Conservation (phyloP, 2,113 vertebrate species). For the Hipposideros armiger region DNA sequence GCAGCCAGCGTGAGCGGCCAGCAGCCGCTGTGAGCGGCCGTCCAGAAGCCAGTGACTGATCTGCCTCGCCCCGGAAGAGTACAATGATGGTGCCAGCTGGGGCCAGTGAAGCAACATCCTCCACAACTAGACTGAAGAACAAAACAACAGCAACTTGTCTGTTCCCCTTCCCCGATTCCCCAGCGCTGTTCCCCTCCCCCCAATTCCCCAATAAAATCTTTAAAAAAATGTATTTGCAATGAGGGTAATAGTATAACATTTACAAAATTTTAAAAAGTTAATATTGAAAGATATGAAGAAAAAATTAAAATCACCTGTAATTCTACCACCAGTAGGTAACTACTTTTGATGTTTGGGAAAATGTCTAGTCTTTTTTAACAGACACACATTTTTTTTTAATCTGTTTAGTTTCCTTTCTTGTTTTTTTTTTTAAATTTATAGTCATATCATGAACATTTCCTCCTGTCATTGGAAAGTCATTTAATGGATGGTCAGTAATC, state of each 20-base stretch:
- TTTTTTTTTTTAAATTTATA: background rate
- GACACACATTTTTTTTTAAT: background rate
- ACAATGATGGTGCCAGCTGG: too few species aligned
- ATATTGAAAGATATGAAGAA: constrained; percentile 1
- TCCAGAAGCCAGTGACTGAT: too few species aligned
- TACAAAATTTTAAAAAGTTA: background rate
- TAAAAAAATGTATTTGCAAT: background rate
- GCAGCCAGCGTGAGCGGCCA: too few species aligned
- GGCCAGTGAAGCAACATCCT: too few species aligned
- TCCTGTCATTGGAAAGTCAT: background rate
- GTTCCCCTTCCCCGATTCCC: too few species aligned
- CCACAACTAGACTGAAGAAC: too few species aligned
- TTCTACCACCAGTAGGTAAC: background rate
- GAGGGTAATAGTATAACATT: background rate
- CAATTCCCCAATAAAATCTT: too few species aligned
- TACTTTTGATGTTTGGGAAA: constrained; percentile 12
- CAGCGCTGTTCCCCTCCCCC: too few species aligned
- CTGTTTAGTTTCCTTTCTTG: background rate
- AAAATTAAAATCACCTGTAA: constrained; percentile 27
- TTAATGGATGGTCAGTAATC: background rate
- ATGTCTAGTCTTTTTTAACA: constrained; percentile 12
- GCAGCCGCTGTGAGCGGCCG: too few species aligned
- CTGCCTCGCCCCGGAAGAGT: too few species aligned
- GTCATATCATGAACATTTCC: background rate
- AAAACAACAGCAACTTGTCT: too few species aligned